These are phyloP conservation scores for Notarius quadriscutis DNA, from an alignment of 2,113 vertebrate genomes.

Conservation along the genomic window DNA sequence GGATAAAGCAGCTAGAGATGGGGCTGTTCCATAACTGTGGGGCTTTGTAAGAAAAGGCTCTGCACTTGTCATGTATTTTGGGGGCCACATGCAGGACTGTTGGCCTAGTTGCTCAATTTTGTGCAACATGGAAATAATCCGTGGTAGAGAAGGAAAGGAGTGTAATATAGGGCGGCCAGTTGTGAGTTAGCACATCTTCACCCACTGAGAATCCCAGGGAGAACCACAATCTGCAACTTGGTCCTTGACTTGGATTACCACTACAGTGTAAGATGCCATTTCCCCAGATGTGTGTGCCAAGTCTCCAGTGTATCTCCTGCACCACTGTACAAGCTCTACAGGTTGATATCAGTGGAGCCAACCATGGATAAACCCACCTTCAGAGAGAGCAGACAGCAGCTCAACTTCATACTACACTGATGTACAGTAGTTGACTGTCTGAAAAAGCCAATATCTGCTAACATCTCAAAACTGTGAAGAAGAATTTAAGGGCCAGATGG, in stretches of 20 bases:
- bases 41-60: too few relatives aligned
- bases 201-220: neutral
- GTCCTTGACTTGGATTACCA: neutral
- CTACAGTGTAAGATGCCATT: neutral
- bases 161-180: neutral
- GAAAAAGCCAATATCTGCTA: neutral
- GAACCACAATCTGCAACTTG: neutral
- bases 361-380: neutral
- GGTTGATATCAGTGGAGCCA: neutral
- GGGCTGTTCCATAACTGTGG: too few relatives aligned
- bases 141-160: neutral
- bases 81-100: neutral
- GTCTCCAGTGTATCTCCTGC: neutral
- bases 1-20: too few relatives aligned
- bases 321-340: neutral
- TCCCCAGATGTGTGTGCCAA: neutral
- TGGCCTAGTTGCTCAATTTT: neutral
- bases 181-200: neutral
- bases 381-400: neutral
- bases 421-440: neutral
- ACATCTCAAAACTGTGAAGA: too few relatives aligned
- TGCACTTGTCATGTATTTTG: neutral
- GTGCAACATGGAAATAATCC: neutral
- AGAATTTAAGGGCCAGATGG: too few relatives aligned
- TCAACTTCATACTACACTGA: neutral